Evolutionary conservation across 2,797 vertebrate species (phyloP).

Genomic region (Poecile montanus): DNA sequence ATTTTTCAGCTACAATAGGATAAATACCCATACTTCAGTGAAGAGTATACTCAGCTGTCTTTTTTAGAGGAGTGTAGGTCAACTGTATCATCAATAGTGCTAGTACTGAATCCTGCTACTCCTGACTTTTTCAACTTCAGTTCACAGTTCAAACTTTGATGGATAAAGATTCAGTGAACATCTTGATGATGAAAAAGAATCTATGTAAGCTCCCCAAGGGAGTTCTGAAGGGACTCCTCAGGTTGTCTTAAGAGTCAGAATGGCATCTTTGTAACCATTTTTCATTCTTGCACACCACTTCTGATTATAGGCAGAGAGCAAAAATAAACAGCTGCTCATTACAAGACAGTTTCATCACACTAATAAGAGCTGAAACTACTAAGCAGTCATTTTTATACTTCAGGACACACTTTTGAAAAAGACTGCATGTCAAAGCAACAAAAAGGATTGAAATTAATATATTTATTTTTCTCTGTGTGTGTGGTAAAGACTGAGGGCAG

Average conservation of each 20-base stretch:
- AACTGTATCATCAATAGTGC: background rate
- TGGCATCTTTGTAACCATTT: background rate
- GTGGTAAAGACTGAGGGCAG: background rate
- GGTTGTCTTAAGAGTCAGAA: background rate
- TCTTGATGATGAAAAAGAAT: background rate
- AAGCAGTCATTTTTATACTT: background rate
- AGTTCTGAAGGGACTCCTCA: background rate
- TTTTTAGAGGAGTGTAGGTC: background rate
- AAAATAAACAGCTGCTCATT: background rate
- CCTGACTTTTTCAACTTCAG: background rate
- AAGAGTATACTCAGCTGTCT: background rate
- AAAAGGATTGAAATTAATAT: background rate
- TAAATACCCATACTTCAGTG: background rate
- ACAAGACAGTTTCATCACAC: background rate
- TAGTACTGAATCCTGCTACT: background rate
- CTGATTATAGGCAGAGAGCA: background rate
- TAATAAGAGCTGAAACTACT: background rate
- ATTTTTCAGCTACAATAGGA: background rate
- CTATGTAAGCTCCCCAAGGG: background rate
- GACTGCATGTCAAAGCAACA: background rate
- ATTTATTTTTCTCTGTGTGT: background rate
- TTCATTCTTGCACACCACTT: background rate
- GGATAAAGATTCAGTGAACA: background rate
- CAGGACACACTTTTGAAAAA: background rate
- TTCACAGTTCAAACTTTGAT: background rate